Base-by-base conservation (phyloP, 2,797 vertebrate genomes). In the Ctenopoma kingsleyae region DNA sequence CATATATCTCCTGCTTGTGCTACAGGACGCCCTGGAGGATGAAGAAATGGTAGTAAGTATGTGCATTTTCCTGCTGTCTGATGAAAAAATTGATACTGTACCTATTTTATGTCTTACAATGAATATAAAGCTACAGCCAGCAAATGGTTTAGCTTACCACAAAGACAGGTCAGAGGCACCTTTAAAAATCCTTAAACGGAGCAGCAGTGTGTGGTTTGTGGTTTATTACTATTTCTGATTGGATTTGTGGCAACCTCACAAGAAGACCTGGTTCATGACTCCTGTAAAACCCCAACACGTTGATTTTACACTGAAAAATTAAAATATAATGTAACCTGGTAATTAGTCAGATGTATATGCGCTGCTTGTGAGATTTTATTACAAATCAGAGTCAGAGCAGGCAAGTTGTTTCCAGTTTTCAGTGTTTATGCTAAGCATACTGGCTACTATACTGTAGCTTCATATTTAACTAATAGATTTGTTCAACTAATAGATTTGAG, bases 1-100 rank as follows among this genome's bases (percentile, higher is more conserved):
- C 6, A 17, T 36, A 9, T 25, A 64, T 76, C 65, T 83, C 69
- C 40, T 86, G 57, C 72, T 60, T 40, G n/a, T 41, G 81, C 65
- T 77, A 55, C 63, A 78, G 74, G 57, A 71, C 54, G 20, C 5
- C 3, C 25, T n/a, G 5, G 25, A 27, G 20, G 36, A 51, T 2
- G 1, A 55, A 63, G 22, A n/a, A 53, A 58, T 5, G 66, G 16
- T 32, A 6, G n/a, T 20, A 32, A 51, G 38, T 23, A 36, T 0
- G 0, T 15, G 22, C 15, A 23, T 20, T 53, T 35, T 35, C 11
- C 23, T 69, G 49, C 27, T n/a, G n/a, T 49, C 13, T 12, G n/a
- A 51, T 43, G 30, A 58, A 7, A 55, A 36, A 11, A 35, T 38
- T n/a, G 0, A 54, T 16, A 49, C 36, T 13, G 36, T 38, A 38